Percentiles rank a stretch among this genome's conserved stretches.
phyloP scores from a whole-genome alignment of 2,113 vertebrate species.

The Pelmatolapia mariae region DNA sequence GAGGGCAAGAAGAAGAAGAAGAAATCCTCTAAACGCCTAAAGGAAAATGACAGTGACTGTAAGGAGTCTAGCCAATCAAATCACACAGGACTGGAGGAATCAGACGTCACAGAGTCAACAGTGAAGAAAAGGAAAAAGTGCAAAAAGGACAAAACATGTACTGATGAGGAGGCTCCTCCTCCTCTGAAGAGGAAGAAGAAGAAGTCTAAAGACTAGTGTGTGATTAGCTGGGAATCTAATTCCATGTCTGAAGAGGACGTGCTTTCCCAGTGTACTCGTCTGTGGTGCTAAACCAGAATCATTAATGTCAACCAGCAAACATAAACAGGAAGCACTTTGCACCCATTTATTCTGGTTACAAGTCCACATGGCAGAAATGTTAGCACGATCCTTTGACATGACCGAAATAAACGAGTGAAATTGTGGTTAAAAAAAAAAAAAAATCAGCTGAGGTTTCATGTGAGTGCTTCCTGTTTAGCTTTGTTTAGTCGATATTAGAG shows the following conservation, averaged over 20 bases:
- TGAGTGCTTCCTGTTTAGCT: not conserved
- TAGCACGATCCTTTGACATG: not conserved
- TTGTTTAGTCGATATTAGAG: not conserved
- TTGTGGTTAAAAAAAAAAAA: not conserved
- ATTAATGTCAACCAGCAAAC: not conserved
- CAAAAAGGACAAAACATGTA: not conserved
- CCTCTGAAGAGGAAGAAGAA: conserved; percentile 43
- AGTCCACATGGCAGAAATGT: not conserved
- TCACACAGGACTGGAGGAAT: not conserved
- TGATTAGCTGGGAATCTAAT: fast-evolving
- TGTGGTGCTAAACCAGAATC: not conserved
- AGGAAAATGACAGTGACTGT: not conserved
- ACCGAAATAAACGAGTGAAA: not conserved
- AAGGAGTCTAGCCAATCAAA: not conserved
- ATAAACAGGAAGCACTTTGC: not conserved
- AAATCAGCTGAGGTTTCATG: not conserved
- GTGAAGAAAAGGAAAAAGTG: conserved; percentile 41
- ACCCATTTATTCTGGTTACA: fast-evolving
- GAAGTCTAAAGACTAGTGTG: not conserved
- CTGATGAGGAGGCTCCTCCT: not conserved
- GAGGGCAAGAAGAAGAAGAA: conserved; percentile 27
- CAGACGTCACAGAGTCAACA: not conserved
- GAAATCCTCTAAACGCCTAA: conserved; percentile 12
- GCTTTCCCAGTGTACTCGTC: not conserved
- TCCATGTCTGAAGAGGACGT: not conserved